Evolutionary conservation across 2,888 invertebrate species (phyloP).

Genomic region (Tiliacea citrago): DNA sequence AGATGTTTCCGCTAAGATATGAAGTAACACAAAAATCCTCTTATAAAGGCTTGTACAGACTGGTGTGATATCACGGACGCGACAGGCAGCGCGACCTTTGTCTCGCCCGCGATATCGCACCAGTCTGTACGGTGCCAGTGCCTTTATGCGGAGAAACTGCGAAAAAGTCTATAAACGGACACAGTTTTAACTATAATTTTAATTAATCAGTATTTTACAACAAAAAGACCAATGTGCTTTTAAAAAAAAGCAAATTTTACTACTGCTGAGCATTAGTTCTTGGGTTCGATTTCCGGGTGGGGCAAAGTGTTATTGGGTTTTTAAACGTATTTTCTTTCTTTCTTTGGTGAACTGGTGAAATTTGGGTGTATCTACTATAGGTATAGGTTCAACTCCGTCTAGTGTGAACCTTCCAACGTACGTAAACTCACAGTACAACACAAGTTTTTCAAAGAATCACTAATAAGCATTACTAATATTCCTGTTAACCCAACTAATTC

Average conservation of each 20-base stretch:
- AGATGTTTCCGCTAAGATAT: conserved; percentile 40
- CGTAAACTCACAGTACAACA: conserved; percentile 15
- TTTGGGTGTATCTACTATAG: neutral
- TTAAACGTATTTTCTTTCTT: too few species aligned
- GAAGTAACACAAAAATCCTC: conserved; percentile 4
- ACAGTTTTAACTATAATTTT: conserved; percentile 8
- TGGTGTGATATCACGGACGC: too few species aligned
- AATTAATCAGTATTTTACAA: neutral
- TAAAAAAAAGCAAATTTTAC: too few species aligned
- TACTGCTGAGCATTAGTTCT: too few species aligned
- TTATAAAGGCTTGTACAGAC: too few species aligned
- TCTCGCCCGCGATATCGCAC: too few species aligned
- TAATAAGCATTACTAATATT: conserved; percentile 26
- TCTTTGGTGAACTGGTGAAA: too few species aligned
- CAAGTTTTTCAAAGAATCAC: conserved; percentile 30
- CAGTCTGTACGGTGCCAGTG: too few species aligned
- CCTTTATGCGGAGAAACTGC: conserved; percentile 44
- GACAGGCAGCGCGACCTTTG: too few species aligned
- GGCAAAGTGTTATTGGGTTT: neutral
- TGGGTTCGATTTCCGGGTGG: neutral
- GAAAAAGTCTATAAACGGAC: conserved; percentile 6
- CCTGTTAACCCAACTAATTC: conserved; percentile 26
- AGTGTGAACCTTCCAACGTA: neutral
- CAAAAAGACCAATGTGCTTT: too few species aligned
- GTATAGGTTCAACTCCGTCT: neutral